Base-by-base conservation (phyloP, 2,113 vertebrate species). In the Numida meleagris region DNA sequence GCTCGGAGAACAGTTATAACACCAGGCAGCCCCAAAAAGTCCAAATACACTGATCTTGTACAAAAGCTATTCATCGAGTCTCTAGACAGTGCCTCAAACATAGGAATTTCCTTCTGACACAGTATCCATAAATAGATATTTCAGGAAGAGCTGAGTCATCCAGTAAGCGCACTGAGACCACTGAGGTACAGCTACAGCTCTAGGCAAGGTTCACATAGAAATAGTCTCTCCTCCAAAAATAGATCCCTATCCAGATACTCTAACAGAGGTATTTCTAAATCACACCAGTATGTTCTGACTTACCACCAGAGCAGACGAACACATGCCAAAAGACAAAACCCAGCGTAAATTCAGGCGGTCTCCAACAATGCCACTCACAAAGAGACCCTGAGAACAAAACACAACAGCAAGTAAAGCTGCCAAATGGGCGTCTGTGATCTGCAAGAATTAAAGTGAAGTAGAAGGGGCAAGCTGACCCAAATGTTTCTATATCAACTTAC, bases 311-410 rank as follows among this genome's bases (percentile, higher is more conserved):
- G 99, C 99, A 50, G 99, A 99, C 33, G 98, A 99, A 65, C 99
- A 99, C 97, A 99, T 98, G 88, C 99, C 99, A 15, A 99, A 98
- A 57, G 98, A 98, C 31, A 99, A 98, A 82, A 99, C 98, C 68
- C 98, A 99, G 80, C 99, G 99, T 73, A 99, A 98, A 91, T 99
- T 99, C 77, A 99, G 96, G 50, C 99, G 98, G 95, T 99, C 99
- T 5, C 99, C 99, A 51, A 99, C 96, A 77, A 98, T 97, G 5
- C 99, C 99, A 7, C 99, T 99, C 96, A 99, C 86, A 95, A 99
- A 99, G 84, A 99, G 98, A 80, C 99, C 99, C 99, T 99, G 91
- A 59, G 87, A 95, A 90, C 21, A 96, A 50, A 95, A 86, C 46
- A 74, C 57, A 76, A 20, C 38, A 48, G 80, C 79, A 92, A 77